These are phyloP conservation scores for Hoplodrina ambigua DNA, from an alignment of 2,888 invertebrate genomes.

Conservation along the genomic window DNA sequence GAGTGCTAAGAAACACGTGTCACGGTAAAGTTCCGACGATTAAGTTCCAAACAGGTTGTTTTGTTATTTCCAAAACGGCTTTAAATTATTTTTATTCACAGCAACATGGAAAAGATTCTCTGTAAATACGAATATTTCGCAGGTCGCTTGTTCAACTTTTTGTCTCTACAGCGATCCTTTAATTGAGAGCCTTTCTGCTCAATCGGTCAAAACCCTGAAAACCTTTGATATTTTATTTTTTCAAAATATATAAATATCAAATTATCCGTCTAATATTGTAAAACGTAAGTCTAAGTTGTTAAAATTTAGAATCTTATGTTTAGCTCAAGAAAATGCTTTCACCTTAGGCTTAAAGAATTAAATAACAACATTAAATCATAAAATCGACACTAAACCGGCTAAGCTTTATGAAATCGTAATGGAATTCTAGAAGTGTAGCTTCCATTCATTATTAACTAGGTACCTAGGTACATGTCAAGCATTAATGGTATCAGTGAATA, in stretches of 20 bases:
- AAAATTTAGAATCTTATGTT: no score
- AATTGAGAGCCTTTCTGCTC: not conserved
- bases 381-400: not conserved
- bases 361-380: no score
- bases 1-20: conserved; percentile 20
- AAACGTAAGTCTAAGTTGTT: not conserved
- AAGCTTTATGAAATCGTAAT: not conserved
- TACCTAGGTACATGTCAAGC: not conserved
- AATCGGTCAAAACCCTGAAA: not conserved
- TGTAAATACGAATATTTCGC: not conserved
- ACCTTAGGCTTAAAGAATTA: not conserved
- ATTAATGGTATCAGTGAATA: no score
- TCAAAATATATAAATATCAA: not conserved
- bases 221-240: not conserved
- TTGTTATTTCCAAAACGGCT: conserved; percentile 25
- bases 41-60: conserved; percentile 29
- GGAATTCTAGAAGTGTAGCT: conserved; percentile 4
- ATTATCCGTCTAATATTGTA: no score
- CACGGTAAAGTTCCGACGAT: conserved; percentile 2
- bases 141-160: conserved; percentile 1
- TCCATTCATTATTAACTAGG: not conserved
- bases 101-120: not conserved
- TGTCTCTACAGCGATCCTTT: not conserved
- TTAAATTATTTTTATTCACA: conserved; percentile 19
- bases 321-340: not conserved